Conservation (phyloP, 2,797 vertebrate species). For the Amphiprion clarkii region DNA sequence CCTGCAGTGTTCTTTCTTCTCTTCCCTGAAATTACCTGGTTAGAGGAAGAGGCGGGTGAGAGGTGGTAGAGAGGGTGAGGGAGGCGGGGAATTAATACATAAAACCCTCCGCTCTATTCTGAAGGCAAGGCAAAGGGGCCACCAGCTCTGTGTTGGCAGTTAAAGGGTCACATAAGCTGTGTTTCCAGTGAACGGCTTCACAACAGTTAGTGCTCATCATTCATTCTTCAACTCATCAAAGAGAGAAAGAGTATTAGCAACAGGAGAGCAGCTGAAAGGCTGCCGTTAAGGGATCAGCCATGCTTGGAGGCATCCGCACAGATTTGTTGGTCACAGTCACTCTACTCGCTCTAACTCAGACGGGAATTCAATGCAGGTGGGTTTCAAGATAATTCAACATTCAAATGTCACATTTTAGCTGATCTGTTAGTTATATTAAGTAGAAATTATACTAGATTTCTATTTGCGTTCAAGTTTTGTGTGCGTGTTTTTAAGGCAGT, state of each 20-base stretch:
- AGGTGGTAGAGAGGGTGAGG: slow-evolving; percentile 5
- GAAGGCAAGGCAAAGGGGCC: slow-evolving; percentile 5
- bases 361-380: slow-evolving; percentile 68
- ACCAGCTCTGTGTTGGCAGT: slow-evolving; percentile 9
- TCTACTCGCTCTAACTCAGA: slow-evolving; percentile 67
- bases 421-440: background rate
- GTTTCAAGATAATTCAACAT: slow-evolving; percentile 40
- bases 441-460: background rate
- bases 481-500: background rate
- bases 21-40: slow-evolving; percentile 64
- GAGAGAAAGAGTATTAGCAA: slow-evolving; percentile 53
- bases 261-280: slow-evolving; percentile 46
- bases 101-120: slow-evolving; percentile 3
- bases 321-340: slow-evolving; percentile 61
- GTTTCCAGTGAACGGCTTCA: slow-evolving; percentile 29
- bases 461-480: background rate
- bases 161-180: slow-evolving; percentile 16
- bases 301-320: slow-evolving; percentile 60
- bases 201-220: slow-evolving; percentile 43
- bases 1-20: slow-evolving; percentile 36
- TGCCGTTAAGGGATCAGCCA: slow-evolving; percentile 63
- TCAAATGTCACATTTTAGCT: background rate
- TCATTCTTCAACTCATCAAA: slow-evolving; percentile 54
- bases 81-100: slow-evolving; percentile 52
- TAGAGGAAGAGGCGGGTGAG: slow-evolving; percentile 6